Conservation (phyloP, 2,797 vertebrate species). For the Orientallactaga sibirica region DNA sequence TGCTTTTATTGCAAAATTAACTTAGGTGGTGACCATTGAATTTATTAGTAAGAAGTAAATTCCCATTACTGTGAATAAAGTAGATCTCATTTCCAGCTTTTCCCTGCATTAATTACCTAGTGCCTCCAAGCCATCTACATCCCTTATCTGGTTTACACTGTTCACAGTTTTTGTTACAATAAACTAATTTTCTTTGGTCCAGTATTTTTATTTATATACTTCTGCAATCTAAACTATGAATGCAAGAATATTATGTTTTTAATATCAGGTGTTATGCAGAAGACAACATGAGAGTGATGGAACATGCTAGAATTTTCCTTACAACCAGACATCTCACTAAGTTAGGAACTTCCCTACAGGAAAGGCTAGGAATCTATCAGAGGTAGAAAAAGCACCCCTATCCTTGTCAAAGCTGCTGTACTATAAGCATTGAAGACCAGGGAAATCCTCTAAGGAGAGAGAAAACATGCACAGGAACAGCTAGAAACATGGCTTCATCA, state of each 20-base stretch:
- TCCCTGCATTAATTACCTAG: neutral
- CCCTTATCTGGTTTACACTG: neutral
- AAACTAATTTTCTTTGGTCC: too few species aligned
- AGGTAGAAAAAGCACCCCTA: neutral
- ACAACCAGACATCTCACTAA: neutral
- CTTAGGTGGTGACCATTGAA: neutral
- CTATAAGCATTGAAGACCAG: neutral
- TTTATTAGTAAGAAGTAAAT: neutral
- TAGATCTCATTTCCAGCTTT: rapidly evolving
- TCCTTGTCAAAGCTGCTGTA: neutral
- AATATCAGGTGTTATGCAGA: neutral
- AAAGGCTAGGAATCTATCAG: neutral
- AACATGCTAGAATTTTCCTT: neutral
- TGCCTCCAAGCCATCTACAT: neutral
- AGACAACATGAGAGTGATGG: neutral
- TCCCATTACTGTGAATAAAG: neutral
- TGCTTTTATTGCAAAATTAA: neutral
- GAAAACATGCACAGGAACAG: neutral
- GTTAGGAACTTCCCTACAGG: neutral
- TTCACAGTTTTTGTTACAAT: neutral
- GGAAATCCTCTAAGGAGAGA: neutral
- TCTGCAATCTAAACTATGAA: neutral
- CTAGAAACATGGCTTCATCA: neutral
- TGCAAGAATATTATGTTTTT: too few species aligned
- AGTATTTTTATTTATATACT: neutral